These are phyloP conservation scores for Dynastes hyllus DNA, from an alignment of 2,888 invertebrate species.

Conservation along the genomic window DNA sequence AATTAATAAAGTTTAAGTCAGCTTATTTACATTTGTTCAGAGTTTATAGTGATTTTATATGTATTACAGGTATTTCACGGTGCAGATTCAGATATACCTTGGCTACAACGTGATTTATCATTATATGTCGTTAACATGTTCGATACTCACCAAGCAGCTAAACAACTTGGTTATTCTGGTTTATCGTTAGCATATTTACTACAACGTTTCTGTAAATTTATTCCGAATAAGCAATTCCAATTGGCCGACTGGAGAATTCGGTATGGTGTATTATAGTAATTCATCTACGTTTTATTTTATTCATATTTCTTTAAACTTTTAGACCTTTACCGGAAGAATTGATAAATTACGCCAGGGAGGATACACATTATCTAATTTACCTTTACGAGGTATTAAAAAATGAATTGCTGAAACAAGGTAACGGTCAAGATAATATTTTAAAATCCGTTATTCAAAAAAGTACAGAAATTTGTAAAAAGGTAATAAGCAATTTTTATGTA, in stretches of 20 bases:
- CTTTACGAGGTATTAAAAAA: slow-evolving; percentile 87
- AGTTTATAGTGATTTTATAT: background rate
- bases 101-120: slow-evolving; percentile 97
- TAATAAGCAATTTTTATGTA: slow-evolving; percentile 59
- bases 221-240: slow-evolving; percentile 92
- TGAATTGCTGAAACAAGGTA: slow-evolving; percentile 80
- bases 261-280: slow-evolving; percentile 63
- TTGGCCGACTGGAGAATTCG: slow-evolving; percentile 96
- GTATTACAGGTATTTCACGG: slow-evolving; percentile 88
- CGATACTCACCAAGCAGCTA: slow-evolving; percentile 94
- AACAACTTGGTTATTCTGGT: slow-evolving; percentile 79
- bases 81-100: slow-evolving; percentile 88
- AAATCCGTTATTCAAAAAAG: slow-evolving; percentile 83
- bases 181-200: slow-evolving; percentile 87
- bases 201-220: slow-evolving; percentile 83
- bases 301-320: slow-evolving; percentile 33
- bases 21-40: no score
- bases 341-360: slow-evolving; percentile 89
- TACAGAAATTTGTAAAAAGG: slow-evolving; percentile 82
- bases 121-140: slow-evolving; percentile 97
- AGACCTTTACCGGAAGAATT: slow-evolving; percentile 90
- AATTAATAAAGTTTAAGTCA: no score
- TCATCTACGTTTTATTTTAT: no score
- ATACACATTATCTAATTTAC: slow-evolving; percentile 95
- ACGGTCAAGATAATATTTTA: slow-evolving; percentile 77